Base-by-base conservation (phyloP, 2,113 vertebrate genomes). In the Limnothrissa miodon region DNA sequence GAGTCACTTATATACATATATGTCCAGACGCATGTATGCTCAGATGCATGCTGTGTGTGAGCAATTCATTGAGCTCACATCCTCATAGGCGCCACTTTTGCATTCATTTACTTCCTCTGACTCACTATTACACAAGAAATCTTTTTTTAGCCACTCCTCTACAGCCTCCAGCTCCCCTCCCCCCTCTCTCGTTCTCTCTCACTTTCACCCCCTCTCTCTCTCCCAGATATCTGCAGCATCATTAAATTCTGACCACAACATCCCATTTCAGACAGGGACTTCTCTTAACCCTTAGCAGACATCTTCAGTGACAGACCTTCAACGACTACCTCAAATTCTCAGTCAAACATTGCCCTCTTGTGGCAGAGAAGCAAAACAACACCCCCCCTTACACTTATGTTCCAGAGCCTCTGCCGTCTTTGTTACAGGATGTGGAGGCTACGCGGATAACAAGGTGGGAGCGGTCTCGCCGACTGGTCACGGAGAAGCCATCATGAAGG, bases 401-500 rank as follows among this genome's bases (percentile, higher is more conserved):
- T n/a, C 13, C 81, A 39, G 80, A 4, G 45, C 81, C 48, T 74
- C 39, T 87, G 36, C 25, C 83, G 19, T 84, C 42, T 86, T 33
- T 87, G 80, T 51, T 0, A 23, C 94, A 99, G 98, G 98, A 45
- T 93, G 94, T 83, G 98, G 97, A 78, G 96, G 96, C 29, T 99
- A 98, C 44, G 98, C 98, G 45, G 97, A 98, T 93, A 98, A 98
- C 82, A 21, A 23, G 19, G 81, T 92, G 0, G 98, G 98, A 87
- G 98, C 97, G 0, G 87, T 96, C 66, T 98, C 97, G 2, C 94
- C 97, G 0, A 99, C 98, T 0, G 98, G 98, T 44, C 94, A 97
- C 0, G 98, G 98, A 10, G 98, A 99, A 90, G 93, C 96, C 89
- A 99, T 99, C 90, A 96, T 99, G 96, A 99, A 97, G 91, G 94